Conservation (phyloP, 2,797 vertebrate genomes). For the Myoxocephalus aenaeus region DNA sequence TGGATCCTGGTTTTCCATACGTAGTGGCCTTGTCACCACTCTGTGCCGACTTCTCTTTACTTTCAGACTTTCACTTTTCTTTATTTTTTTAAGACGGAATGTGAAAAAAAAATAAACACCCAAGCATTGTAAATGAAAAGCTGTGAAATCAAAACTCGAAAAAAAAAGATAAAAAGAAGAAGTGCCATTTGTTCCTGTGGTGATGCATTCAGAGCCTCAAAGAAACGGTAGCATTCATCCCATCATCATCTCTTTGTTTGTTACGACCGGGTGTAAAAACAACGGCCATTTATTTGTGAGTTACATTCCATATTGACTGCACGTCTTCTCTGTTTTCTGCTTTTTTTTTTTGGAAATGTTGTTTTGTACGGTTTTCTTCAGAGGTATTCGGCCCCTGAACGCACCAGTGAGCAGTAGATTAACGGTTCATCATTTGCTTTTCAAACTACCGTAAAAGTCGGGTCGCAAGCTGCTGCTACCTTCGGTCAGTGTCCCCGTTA, state of each 20-base stretch:
- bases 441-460: conserved; percentile 22
- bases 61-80: conserved; percentile 73
- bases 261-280: not conserved
- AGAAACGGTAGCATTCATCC: conserved; percentile 52
- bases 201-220: conserved; percentile 73
- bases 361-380: conserved; percentile 26
- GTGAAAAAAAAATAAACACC: conserved; percentile 67
- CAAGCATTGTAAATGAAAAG: conserved; percentile 70
- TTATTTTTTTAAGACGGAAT: conserved; percentile 65
- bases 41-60: conserved; percentile 82
- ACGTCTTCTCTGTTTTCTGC: conserved; percentile 9
- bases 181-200: conserved; percentile 78
- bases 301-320: conserved; percentile 24
- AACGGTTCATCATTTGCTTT: conserved; percentile 56
- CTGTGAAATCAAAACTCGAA: conserved; percentile 75
- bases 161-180: conserved; percentile 44
- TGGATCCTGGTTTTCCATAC: conserved; percentile 51
- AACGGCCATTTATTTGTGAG: conserved; percentile 16
- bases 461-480: too few relatives aligned
- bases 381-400: conserved; percentile 57
- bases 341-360: conserved; percentile 37
- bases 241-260: conserved; percentile 20
- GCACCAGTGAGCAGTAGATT: conserved; percentile 50
- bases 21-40: conserved; percentile 86
- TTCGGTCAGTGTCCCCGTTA: too few relatives aligned